These are phyloP conservation scores for Enoplosus armatus DNA, from an alignment of 2,797 vertebrate genomes.

Conservation along the genomic window DNA sequence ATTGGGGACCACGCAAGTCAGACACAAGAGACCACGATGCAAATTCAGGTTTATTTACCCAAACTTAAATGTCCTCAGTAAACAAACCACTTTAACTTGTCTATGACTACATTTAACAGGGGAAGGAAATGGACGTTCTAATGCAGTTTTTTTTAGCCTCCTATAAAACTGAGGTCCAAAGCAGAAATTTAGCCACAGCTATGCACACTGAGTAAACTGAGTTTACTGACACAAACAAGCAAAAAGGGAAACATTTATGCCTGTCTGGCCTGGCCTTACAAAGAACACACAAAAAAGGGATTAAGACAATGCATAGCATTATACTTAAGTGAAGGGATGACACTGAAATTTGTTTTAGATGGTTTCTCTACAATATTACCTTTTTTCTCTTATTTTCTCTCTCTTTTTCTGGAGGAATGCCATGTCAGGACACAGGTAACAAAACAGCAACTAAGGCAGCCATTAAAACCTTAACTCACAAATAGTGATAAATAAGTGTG, in stretches of 20 bases:
- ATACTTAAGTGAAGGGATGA: not conserved
- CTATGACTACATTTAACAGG: constrained; percentile 23
- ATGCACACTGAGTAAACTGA: constrained; percentile 3
- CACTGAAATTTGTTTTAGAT: constrained; percentile 4
- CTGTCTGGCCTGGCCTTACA: not conserved
- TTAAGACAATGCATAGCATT: not conserved
- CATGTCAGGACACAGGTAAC: not conserved
- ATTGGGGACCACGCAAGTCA: constrained; percentile 20
- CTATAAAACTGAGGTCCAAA: constrained; percentile 17
- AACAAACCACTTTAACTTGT: constrained; percentile 45
- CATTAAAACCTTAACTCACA: not conserved
- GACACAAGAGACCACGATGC: constrained; percentile 42
- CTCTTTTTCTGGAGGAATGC: constrained; percentile 8
- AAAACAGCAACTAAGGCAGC: not conserved
- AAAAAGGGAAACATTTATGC: not conserved
- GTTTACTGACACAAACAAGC: not conserved
- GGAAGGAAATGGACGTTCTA: constrained; percentile 15
- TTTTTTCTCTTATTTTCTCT: not conserved
- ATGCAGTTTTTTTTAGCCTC: constrained; percentile 8
- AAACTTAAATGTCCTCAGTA: constrained; percentile 51
- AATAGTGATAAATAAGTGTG: not conserved
- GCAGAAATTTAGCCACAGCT: constrained; percentile 21
- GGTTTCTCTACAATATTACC: not conserved
- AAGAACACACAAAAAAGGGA: not conserved
- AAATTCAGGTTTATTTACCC: constrained; percentile 55